Conservation (phyloP, 2,113 vertebrate genomes). For the Scalopus aquaticus region DNA sequence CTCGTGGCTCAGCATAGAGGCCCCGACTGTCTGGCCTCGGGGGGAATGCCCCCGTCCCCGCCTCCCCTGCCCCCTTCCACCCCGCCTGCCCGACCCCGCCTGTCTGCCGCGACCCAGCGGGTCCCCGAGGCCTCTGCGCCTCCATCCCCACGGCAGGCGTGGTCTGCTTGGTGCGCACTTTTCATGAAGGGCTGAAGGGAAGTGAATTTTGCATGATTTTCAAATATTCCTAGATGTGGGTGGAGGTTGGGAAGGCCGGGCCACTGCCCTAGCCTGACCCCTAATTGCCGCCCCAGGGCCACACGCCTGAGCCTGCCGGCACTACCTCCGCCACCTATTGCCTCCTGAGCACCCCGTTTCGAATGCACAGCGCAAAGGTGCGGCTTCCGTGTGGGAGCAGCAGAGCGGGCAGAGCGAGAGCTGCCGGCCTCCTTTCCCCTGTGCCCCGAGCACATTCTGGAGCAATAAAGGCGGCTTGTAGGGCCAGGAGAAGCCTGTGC, state of each 20-base stretch:
- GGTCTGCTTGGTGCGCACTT: no score
- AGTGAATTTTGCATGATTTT: slow-evolving; percentile 59
- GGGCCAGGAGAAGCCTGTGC: slow-evolving; percentile 73
- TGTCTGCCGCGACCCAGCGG: no score
- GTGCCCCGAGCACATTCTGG: slow-evolving; percentile 68
- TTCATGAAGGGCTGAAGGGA: slow-evolving; percentile 36
- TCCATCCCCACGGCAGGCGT: no score
- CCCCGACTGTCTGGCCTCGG: slow-evolving; percentile 63
- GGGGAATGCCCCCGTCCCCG: no score
- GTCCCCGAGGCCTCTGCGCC: no score
- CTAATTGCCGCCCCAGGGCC: background rate
- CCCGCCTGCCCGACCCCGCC: no score
- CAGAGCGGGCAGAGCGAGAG: slow-evolving; percentile 35
- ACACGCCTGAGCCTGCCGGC: no score
- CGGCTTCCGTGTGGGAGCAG: background rate
- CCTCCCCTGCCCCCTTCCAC: no score
- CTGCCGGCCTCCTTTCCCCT: slow-evolving; percentile 67
- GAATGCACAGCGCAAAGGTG: background rate
- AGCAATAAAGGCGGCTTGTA: slow-evolving; percentile 74
- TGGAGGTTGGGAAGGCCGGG: background rate
- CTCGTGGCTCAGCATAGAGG: slow-evolving; percentile 74
- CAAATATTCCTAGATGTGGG: background rate
- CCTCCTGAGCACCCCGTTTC: background rate
- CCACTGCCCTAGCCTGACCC: background rate
- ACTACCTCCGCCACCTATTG: rapidly evolving